A percentile compares a stretch with the other conserved stretches of the same genome.
Conservation (phyloP, 1,140 invertebrate species). For the Drosophila punjabiensis region DNA sequence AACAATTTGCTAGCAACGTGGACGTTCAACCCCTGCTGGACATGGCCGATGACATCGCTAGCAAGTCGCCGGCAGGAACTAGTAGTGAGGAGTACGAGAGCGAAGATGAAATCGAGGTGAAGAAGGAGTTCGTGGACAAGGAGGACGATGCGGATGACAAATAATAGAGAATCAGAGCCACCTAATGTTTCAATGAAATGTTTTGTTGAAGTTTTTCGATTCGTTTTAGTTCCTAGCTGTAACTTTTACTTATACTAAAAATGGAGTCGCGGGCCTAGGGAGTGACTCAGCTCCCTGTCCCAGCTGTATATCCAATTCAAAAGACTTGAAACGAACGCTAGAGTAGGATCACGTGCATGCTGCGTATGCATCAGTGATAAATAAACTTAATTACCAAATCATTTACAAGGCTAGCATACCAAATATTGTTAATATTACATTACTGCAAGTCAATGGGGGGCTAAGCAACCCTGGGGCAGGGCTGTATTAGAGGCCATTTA, state of each 20-base stretch:
- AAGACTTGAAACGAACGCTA: constrained; percentile 11
- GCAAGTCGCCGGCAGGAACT: constrained; percentile 9
- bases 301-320: background rate
- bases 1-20: constrained; percentile 52
- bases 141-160: background rate
- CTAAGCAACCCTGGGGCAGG: background rate
- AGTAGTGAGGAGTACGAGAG: constrained; percentile 24
- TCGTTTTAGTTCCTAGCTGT: constrained; percentile 26
- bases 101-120: background rate
- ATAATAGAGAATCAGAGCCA: background rate
- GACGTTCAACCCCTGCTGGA: constrained; percentile 54
- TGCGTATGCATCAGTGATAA: no score
- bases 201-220: background rate
- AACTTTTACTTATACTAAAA: background rate
- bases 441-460: background rate
- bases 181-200: background rate
- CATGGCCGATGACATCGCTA: constrained; percentile 28
- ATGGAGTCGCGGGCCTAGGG: background rate
- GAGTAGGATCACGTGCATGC: background rate
- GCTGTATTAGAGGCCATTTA: background rate
- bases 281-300: background rate
- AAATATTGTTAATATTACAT: constrained; percentile 3
- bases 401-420: constrained; percentile 7
- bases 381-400: background rate
- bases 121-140: background rate